phyloP scores from a whole-genome alignment of 2,888 invertebrate genomes.

The Neoascia interrupta region DNA sequence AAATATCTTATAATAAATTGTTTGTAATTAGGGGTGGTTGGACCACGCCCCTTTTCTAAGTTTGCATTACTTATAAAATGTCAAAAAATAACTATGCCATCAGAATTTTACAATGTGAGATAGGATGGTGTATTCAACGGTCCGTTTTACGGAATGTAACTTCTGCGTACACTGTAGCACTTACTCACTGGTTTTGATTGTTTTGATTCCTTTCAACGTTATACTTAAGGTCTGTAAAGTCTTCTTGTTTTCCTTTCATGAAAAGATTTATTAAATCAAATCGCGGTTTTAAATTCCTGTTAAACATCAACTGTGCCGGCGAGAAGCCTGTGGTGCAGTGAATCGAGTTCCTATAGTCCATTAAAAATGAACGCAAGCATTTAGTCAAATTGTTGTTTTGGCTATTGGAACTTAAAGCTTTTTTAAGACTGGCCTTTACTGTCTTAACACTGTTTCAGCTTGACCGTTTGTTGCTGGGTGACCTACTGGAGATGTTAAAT shows the following conservation, averaged over 20 bases:
- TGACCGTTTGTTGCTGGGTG: conserved; percentile 41
- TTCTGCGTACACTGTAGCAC: too few relatives aligned
- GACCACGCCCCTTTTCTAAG: too few relatives aligned
- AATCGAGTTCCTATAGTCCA: conserved; percentile 32
- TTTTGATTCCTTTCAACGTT: conserved; percentile 9
- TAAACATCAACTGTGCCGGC: conserved; percentile 25
- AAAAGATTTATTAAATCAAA: conserved; percentile 33
- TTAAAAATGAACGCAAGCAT: conserved; percentile 8
- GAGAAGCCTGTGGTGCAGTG: conserved; percentile 23
- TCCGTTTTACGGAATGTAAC: too few relatives aligned
- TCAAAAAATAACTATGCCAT: too few relatives aligned
- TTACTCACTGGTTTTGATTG: too few relatives aligned
- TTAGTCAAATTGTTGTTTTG: background rate
- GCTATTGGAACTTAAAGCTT: background rate
- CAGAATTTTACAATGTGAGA: too few relatives aligned
- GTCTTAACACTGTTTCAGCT: conserved; percentile 46
- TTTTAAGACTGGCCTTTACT: conserved; percentile 26
- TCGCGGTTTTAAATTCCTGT: conserved; percentile 32
- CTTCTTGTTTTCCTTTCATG: background rate
- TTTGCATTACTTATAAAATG: too few relatives aligned
- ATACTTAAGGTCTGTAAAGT: background rate
- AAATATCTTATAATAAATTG: too few relatives aligned
- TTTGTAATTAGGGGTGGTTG: too few relatives aligned
- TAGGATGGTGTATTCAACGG: too few relatives aligned
- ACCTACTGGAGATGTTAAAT: conserved; percentile 37